These are phyloP conservation scores for Acanthosoma haemorrhoidale DNA, from an alignment of 2,888 invertebrate genomes.

Conservation along the genomic window DNA sequence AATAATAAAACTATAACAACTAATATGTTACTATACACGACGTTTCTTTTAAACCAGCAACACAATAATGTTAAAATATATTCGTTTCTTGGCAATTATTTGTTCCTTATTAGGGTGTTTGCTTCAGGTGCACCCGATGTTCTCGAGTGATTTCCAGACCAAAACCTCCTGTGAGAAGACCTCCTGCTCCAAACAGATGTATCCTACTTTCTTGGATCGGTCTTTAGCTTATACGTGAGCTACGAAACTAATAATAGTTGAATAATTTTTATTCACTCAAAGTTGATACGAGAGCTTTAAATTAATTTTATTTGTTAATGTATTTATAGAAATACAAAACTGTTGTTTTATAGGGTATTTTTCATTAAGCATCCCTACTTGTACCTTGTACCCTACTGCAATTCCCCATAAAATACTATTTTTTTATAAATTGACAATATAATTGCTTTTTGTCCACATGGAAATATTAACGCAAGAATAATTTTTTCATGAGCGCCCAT, in stretches of 20 bases:
- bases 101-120: too few species aligned
- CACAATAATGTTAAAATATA: too few species aligned
- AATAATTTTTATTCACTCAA: neutral
- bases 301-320: neutral
- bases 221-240: neutral
- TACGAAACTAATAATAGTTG: neutral
- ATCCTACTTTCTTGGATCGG: neutral
- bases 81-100: too few species aligned
- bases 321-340: neutral
- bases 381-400: too few species aligned
- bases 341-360: neutral
- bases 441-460: too few species aligned
- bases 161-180: neutral
- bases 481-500: too few species aligned
- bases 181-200: neutral
- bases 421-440: too few species aligned
- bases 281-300: neutral
- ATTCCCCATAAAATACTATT: too few species aligned
- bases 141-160: neutral
- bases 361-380: neutral
- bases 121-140: neutral
- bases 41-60: too few species aligned
- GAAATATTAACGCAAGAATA: too few species aligned
- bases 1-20: too few species aligned
- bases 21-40: too few species aligned